Evolutionary conservation across 1,140 invertebrate species (phyloP).

Genomic region (Anastrepha ludens): DNA sequence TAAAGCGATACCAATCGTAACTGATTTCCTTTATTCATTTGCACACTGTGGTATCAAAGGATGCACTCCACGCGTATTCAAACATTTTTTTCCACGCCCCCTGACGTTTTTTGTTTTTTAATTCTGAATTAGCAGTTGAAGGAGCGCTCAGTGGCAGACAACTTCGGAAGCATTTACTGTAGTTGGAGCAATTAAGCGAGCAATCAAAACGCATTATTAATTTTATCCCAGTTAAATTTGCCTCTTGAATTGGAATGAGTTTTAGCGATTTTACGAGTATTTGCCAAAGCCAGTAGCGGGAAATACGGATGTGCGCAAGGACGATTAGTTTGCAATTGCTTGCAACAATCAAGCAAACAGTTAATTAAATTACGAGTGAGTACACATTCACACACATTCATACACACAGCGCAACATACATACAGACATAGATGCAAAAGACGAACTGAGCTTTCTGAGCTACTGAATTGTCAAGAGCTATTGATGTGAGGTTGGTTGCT

Average conservation of each 20-base stretch:
- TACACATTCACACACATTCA: not conserved
- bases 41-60: too few species aligned
- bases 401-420: not conserved
- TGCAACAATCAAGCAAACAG: constrained; percentile 5
- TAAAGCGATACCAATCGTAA: too few species aligned
- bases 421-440: constrained; percentile 10
- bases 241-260: constrained; percentile 40
- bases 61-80: too few species aligned
- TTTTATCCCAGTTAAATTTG: constrained; percentile 45
- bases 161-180: not conserved
- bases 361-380: constrained; percentile 11
- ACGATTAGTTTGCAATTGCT: constrained; percentile 28
- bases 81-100: too few species aligned
- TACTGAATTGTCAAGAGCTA: constrained; percentile 29
- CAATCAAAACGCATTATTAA: constrained; percentile 50
- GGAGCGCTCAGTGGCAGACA: not conserved
- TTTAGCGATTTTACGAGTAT: constrained; percentile 4
- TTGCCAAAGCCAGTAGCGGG: not conserved
- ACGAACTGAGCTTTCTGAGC: constrained; percentile 3
- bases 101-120: not conserved
- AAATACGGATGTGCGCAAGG: constrained; percentile 7
- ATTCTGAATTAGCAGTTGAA: not conserved
- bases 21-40: too few species aligned
- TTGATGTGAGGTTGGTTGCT: not conserved
- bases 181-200: constrained; percentile 14